A percentile compares a stretch with the other conserved stretches of the same genome.
phyloP scores from a whole-genome alignment of 2,113 vertebrate genomes.

The Cricetomys ansorgei region DNA sequence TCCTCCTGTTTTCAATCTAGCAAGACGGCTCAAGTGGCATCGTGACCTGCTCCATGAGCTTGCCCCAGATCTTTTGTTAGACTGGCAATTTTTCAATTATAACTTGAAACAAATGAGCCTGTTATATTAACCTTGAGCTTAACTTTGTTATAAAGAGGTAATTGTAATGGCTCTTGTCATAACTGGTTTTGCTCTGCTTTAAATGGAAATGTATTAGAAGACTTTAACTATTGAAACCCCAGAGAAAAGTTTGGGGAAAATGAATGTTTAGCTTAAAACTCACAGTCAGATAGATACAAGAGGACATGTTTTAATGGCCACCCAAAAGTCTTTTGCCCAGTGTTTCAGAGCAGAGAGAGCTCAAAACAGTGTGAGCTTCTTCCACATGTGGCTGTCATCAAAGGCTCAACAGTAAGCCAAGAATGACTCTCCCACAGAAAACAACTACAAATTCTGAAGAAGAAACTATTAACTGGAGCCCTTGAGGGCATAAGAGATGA shows the following conservation, averaged over 20 bases:
- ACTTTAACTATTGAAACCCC: slow-evolving; percentile 45
- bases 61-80: slow-evolving; percentile 26
- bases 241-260: neutral
- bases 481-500: neutral
- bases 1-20: neutral
- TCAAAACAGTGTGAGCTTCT: neutral
- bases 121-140: slow-evolving; percentile 35
- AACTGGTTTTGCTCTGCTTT: slow-evolving; percentile 51
- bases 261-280: slow-evolving; percentile 4
- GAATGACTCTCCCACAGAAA: neutral
- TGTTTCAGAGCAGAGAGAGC: neutral
- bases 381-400: neutral
- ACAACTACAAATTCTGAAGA: neutral
- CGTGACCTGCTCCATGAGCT: neutral
- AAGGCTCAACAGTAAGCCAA: neutral
- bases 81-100: slow-evolving; percentile 55
- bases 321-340: neutral
- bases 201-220: neutral
- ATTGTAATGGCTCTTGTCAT: slow-evolving; percentile 17
- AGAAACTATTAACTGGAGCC: neutral
- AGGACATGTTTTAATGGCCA: neutral
- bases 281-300: slow-evolving; percentile 2
- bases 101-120: slow-evolving; percentile 63
- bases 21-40: neutral
- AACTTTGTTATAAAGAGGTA: slow-evolving; percentile 48